phyloP scores from a whole-genome alignment of 2,113 vertebrate genomes.

The Atlantisia rogersi region DNA sequence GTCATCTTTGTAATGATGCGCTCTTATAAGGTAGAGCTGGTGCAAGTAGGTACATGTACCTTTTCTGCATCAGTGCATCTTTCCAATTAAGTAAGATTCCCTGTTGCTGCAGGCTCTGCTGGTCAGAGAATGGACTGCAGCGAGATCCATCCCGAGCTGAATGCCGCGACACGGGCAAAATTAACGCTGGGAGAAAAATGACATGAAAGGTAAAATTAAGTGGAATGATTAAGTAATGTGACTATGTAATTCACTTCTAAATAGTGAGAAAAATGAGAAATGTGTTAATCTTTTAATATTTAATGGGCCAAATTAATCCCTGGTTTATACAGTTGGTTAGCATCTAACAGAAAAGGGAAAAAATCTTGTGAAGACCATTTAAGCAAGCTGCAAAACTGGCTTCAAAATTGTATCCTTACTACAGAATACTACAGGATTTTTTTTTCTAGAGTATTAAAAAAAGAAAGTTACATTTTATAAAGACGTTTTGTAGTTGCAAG shows the following conservation, averaged over 20 bases:
- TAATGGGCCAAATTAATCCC: conserved; percentile 13
- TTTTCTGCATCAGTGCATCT: conserved; percentile 18
- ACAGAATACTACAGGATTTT: background rate
- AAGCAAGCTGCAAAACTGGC: background rate
- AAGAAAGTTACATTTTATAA: background rate
- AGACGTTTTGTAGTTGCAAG: background rate
- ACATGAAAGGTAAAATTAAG: conserved; percentile 34
- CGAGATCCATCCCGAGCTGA: background rate
- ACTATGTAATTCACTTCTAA: background rate
- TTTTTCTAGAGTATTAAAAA: background rate
- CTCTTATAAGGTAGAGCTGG: conserved; percentile 12
- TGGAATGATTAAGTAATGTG: background rate
- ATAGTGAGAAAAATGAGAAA: conserved; percentile 6
- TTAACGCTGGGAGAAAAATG: conserved; percentile 12
- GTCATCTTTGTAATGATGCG: background rate
- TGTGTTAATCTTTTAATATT: conserved; percentile 7
- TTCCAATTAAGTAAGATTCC: conserved; percentile 55
- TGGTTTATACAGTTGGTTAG: background rate
- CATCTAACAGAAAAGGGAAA: background rate
- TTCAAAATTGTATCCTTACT: background rate
- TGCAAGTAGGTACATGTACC: background rate
- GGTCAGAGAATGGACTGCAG: conserved; percentile 29
- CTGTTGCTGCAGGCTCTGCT: background rate
- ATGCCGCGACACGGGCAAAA: background rate
- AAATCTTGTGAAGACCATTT: background rate